Conservation (phyloP, 2,113 vertebrate genomes). For the Nothoprocta perdicaria region DNA sequence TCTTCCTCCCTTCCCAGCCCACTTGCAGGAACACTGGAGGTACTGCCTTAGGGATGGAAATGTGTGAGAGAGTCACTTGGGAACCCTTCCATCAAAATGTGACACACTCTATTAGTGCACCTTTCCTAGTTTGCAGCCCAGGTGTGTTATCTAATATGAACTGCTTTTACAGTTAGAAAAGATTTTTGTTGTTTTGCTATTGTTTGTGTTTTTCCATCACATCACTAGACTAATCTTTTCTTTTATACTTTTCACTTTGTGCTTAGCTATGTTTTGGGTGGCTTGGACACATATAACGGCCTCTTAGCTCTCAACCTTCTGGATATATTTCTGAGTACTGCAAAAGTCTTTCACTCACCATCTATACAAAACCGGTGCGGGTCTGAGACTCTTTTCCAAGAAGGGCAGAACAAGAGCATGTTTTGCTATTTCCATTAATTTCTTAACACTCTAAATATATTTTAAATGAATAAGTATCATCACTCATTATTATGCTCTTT, state of each 20-base stretch:
- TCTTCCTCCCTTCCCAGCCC: not conserved
- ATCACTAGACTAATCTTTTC: not conserved
- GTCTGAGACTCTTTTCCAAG: not conserved
- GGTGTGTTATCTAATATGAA: not conserved
- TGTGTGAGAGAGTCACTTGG: not conserved
- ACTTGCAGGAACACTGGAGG: accelerated
- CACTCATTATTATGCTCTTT: not conserved
- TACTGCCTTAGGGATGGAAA: not conserved
- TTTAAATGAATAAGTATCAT: not conserved
- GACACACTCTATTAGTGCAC: not conserved
- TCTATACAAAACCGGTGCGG: not conserved
- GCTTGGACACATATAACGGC: not conserved
- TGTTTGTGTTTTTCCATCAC: not conserved
- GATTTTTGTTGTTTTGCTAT: not conserved
- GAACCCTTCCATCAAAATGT: not conserved
- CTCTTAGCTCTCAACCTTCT: not conserved
- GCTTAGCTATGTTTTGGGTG: too few species aligned
- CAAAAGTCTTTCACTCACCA: not conserved
- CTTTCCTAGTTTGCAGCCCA: not conserved
- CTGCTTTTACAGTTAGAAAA: not conserved
- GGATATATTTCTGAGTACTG: not conserved
- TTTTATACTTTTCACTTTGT: not conserved
- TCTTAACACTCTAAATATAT: not conserved
- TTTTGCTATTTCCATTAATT: not conserved
- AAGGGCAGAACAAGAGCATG: not conserved